Evolutionary conservation across 2,113 vertebrate genomes (phyloP).

Genomic region (Eolophus roseicapilla): DNA sequence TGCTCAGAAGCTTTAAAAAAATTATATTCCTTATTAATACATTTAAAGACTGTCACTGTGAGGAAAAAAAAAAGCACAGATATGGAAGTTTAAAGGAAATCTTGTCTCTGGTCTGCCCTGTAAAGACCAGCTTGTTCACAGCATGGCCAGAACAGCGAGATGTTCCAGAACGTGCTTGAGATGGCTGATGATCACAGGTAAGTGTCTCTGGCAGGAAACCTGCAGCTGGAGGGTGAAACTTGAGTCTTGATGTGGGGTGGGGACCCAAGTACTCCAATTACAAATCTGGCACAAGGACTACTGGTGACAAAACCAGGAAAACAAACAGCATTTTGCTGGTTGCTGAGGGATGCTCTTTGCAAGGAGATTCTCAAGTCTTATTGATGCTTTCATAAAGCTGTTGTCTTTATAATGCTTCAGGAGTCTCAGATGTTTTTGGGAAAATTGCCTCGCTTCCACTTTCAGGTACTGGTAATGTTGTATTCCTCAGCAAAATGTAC

Average conservation of each 20-base stretch:
- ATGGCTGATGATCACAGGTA: neutral
- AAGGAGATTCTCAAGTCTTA: neutral
- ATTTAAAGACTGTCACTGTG: neutral
- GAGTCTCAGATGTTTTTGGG: neutral
- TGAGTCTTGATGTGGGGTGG: neutral
- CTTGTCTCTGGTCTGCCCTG: neutral
- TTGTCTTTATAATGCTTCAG: neutral
- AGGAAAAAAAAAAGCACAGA: neutral
- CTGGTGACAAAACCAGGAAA: neutral
- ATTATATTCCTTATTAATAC: neutral
- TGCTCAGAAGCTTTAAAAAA: neutral
- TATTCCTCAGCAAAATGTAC: neutral
- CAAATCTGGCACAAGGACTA: rapidly evolving
- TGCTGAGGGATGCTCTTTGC: neutral
- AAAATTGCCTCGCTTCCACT: neutral
- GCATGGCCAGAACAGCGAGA: neutral
- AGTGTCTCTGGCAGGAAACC: neutral
- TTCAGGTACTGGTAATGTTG: neutral
- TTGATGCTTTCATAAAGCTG: neutral
- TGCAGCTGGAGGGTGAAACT: neutral
- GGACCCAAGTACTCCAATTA: neutral
- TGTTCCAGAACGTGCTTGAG: neutral
- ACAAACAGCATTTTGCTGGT: neutral
- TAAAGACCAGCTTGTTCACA: neutral
- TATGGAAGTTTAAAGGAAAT: neutral